phyloP scores from a whole-genome alignment of 1,140 invertebrate species.

The Agrypnia vestita region DNA sequence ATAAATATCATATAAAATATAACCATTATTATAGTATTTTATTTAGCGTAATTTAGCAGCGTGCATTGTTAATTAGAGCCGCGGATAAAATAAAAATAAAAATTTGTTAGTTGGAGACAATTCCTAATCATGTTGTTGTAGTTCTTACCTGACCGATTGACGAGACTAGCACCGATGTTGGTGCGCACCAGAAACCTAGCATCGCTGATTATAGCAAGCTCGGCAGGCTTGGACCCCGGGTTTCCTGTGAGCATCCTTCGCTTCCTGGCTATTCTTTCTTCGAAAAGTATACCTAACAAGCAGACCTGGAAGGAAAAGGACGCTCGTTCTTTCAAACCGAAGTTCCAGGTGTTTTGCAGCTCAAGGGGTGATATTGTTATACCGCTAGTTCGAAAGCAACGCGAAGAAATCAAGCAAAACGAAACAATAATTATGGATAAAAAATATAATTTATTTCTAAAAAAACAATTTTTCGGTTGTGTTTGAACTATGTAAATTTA shows the following conservation, averaged over 20 bases:
- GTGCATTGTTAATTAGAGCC: conserved; percentile 2
- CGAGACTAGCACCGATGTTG: conserved; percentile 2
- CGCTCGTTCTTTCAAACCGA: conserved; percentile 54
- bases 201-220: conserved; percentile 73
- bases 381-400: neutral
- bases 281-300: conserved; percentile 75
- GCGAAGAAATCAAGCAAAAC: neutral
- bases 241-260: conserved; percentile 66
- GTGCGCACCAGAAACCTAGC: conserved; percentile 62
- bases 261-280: conserved; percentile 73
- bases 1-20: too few species aligned
- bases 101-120: neutral
- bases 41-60: neutral
- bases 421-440: neutral
- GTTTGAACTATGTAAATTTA: neutral
- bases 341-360: conserved; percentile 43
- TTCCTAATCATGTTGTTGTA: neutral
- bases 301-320: conserved; percentile 69
- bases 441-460: too few species aligned
- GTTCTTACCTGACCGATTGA: neutral
- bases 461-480: neutral
- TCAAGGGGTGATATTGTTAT: neutral
- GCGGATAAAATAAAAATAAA: neutral
- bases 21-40: too few species aligned
- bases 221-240: conserved; percentile 67